phyloP scores from a whole-genome alignment of 2,797 vertebrate species.

The Enteromius anoplus region DNA sequence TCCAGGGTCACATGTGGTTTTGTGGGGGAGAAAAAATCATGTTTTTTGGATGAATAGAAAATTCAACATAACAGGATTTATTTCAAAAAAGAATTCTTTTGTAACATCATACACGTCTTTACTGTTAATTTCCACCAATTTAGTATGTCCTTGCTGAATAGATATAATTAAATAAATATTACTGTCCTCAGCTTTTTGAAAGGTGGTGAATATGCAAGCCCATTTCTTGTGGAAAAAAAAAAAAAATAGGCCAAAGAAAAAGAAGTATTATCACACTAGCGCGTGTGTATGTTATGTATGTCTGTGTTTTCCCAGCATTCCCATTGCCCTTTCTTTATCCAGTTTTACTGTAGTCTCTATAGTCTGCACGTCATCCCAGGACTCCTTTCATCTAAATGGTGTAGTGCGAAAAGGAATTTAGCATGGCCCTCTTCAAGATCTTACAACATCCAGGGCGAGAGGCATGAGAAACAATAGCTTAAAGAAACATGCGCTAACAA shows the following conservation, averaged over 20 bases:
- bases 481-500: constrained; percentile 68
- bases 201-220: background rate
- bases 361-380: constrained; percentile 12
- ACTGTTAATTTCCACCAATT: background rate
- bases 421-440: constrained; percentile 54
- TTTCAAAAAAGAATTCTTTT: background rate
- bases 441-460: constrained; percentile 61
- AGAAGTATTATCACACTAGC: background rate
- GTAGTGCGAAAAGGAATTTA: constrained; percentile 59
- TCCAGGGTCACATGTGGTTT: background rate
- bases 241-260: background rate
- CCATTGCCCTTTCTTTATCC: background rate
- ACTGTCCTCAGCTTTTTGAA: background rate
- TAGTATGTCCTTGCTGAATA: background rate
- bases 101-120: background rate
- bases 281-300: background rate
- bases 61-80: background rate
- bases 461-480: constrained; percentile 65
- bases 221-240: background rate
- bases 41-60: background rate
- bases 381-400: constrained; percentile 37
- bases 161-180: background rate
- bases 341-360: constrained; percentile 8
- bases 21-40: background rate
- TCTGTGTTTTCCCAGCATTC: constrained; percentile 11